A percentile compares a stretch with the other conserved stretches of the same genome.
phyloP scores from a whole-genome alignment of 2,113 vertebrate genomes.

The Daphoenositta chrysoptera region DNA sequence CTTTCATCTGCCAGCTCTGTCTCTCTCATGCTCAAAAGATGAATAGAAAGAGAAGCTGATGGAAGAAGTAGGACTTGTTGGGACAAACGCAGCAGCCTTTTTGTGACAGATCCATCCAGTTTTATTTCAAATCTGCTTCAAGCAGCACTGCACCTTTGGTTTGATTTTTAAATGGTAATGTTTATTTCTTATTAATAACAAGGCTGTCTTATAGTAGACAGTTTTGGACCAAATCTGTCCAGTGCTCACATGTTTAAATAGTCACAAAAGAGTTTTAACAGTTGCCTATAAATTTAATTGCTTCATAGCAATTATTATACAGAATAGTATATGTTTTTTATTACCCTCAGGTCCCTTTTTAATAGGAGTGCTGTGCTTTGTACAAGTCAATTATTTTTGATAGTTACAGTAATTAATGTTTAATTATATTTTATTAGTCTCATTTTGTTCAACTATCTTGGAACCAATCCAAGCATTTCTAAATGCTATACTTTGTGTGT shows the following conservation, averaged over 20 bases:
- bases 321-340: slow-evolving; percentile 70
- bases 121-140: background rate
- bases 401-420: slow-evolving; percentile 77
- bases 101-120: background rate
- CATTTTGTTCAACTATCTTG: slow-evolving; percentile 66
- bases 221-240: slow-evolving; percentile 30
- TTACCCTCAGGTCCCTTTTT: slow-evolving; percentile 68
- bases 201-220: background rate
- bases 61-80: slow-evolving; percentile 2
- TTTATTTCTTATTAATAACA: slow-evolving; percentile 38
- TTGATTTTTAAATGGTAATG: slow-evolving; percentile 28
- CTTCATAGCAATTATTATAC: slow-evolving; percentile 68
- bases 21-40: background rate
- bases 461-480: slow-evolving; percentile 54
- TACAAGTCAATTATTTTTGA: slow-evolving; percentile 77
- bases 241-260: slow-evolving; percentile 40
- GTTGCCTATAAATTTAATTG: slow-evolving; percentile 70
- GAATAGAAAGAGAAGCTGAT: background rate
- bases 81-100: background rate
- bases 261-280: slow-evolving; percentile 64
- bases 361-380: slow-evolving; percentile 70
- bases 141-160: background rate
- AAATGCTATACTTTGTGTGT: slow-evolving; percentile 38
- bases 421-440: slow-evolving; percentile 77
- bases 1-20: background rate